A percentile compares a stretch with the other conserved stretches of the same genome.
phyloP scores from a whole-genome alignment of 2,113 vertebrate species.

The Megaceryle maxima region DNA sequence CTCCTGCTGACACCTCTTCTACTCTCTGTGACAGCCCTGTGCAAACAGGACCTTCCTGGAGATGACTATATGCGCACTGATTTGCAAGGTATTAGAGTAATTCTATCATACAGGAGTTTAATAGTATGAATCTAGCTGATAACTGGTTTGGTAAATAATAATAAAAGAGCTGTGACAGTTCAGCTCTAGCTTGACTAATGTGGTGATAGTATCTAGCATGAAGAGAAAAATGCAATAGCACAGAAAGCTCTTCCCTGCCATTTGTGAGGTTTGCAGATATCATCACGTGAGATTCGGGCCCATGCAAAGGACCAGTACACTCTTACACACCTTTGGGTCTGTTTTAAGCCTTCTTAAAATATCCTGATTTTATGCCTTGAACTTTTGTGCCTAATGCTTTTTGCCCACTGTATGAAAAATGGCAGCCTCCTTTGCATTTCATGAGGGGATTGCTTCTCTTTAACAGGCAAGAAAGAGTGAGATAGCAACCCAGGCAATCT shows the following conservation, averaged over 20 bases:
- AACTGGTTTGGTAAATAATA: not conserved
- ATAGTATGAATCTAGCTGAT: not conserved
- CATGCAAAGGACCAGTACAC: not conserved
- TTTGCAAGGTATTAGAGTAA: not conserved
- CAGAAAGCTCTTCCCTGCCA: not conserved
- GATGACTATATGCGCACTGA: fast-evolving
- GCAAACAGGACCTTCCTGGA: not conserved
- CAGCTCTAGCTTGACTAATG: not conserved
- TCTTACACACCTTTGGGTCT: not conserved
- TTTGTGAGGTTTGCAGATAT: not conserved
- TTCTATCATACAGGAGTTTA: not conserved
- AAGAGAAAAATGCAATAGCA: not conserved
- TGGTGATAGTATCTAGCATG: not conserved
- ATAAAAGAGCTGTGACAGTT: not conserved
- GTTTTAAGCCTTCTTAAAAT: not conserved
- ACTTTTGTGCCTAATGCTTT: not conserved
- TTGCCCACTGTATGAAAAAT: not conserved
- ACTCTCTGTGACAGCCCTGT: not conserved
- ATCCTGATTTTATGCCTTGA: not conserved
- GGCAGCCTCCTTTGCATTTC: not conserved
- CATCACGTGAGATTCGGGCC: not conserved
- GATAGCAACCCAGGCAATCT: not conserved
- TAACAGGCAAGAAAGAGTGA: not conserved
- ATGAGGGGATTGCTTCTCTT: not conserved
- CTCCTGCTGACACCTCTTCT: not conserved